phyloP scores from a whole-genome alignment of 2,113 vertebrate species.

The Phodopus roborovskii region DNA sequence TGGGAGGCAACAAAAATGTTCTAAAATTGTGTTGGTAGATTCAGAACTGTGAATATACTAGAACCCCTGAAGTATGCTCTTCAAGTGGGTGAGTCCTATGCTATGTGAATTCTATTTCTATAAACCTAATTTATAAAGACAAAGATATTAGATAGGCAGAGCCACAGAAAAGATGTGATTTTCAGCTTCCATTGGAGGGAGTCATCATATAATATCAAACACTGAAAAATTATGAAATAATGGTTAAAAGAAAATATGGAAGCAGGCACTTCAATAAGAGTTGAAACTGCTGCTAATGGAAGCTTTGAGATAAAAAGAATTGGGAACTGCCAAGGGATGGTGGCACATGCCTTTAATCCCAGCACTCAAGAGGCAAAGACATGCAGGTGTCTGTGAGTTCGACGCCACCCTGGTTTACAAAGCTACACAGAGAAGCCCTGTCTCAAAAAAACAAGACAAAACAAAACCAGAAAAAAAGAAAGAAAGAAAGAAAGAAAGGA shows the following conservation, averaged over 20 bases:
- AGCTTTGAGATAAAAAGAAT: background rate
- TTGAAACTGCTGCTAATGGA: background rate
- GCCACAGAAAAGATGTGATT: background rate
- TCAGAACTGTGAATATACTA: background rate
- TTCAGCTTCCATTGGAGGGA: background rate
- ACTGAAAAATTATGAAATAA: background rate
- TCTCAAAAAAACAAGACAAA: too few relatives aligned
- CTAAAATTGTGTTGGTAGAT: background rate
- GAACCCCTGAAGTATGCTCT: background rate
- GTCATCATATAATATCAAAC: background rate
- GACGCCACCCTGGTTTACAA: too few relatives aligned
- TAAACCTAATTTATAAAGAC: background rate
- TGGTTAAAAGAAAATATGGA: background rate
- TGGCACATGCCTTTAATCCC: too few relatives aligned
- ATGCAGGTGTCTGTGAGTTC: too few relatives aligned
- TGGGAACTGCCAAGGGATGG: too few relatives aligned
- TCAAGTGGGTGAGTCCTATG: background rate
- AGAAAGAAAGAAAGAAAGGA: too few relatives aligned
- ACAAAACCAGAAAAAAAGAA: too few relatives aligned
- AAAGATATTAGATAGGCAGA: background rate
- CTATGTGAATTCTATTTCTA: background rate
- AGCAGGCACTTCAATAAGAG: background rate
- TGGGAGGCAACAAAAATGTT: background rate
- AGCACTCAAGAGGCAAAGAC: too few relatives aligned
- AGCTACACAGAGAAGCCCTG: too few relatives aligned